Base-by-base conservation (phyloP, 2,113 vertebrate genomes). In the Chaetodon trifascialis region DNA sequence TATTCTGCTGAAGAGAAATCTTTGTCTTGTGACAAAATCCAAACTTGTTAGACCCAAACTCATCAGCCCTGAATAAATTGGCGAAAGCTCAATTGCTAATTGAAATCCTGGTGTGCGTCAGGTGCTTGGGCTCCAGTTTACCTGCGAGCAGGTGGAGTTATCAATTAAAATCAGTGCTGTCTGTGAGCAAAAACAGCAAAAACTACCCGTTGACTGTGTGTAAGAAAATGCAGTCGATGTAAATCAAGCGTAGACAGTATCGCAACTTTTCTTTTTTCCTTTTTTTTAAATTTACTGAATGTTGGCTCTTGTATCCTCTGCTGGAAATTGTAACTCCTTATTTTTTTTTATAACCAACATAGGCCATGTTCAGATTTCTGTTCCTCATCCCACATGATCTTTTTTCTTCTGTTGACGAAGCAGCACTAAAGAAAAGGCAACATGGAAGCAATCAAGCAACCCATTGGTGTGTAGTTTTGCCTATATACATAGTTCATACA, bases 401-500 rank as follows among this genome's bases (percentile, higher is more conserved):
- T 63, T 86, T 86, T 83, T 75, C 65, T 85, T 88, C 60, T 42
- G 73, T 91, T 89, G 71, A 81, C 11, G 81, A 92, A 92, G 86
- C 90, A 93, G 93, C 93, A 95, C 86, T 93, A 93, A 92, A 86
- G 81, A 94, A 93, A 94, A 91, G 83, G 90, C 92, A 93, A 91
- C 91, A 92, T 84, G 92, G 92, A 94, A 94, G 91, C 92, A 94
- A 94, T 92, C 89, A 90, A 93, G 86, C 86, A 94, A 89, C 91
- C 89, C 95, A 94, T 92, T 46, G 85, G 91, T 92, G 91, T 95
- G 95, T 96, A 96, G 95, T 94, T 95, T 90, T 88, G 90, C 91
- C 84, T 95, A 94, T 96, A 96, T 91, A 95, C 88, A 95, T 95
- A 95, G 92, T 93, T 93, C 93, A 93, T 91, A 93, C 93, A 93